phyloP scores from a whole-genome alignment of 2,113 vertebrate genomes.

The Garra rufa region DNA sequence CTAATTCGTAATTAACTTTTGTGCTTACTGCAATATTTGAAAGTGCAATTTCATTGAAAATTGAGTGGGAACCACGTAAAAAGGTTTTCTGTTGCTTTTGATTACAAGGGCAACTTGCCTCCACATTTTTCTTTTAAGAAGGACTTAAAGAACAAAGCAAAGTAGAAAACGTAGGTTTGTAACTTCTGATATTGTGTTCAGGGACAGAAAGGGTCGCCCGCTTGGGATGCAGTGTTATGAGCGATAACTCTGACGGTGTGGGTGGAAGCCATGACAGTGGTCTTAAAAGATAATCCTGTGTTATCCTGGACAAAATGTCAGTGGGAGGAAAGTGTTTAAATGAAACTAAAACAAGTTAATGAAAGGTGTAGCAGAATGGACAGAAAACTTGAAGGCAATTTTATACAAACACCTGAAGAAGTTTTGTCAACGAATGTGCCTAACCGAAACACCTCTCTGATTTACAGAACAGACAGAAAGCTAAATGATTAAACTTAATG shows the following conservation, averaged over 20 bases:
- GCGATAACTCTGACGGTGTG: neutral
- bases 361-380: neutral
- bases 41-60: neutral
- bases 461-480: neutral
- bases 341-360: neutral
- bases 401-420: neutral
- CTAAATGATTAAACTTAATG: neutral
- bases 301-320: neutral
- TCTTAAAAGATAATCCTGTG: neutral
- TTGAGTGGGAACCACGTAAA: neutral
- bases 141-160: neutral
- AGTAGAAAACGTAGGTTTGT: constrained; percentile 1
- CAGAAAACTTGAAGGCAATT: neutral
- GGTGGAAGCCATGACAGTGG: neutral
- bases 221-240: neutral
- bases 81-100: neutral
- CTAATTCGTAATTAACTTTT: neutral
- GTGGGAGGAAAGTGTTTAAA: neutral
- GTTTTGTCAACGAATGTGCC: neutral
- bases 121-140: neutral
- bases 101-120: neutral
- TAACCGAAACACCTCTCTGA: neutral
- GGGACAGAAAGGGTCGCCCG: neutral
- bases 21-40: neutral
- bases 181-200: neutral